Evolutionary conservation across 2,113 vertebrate species (phyloP).

Genomic region (Ammospiza caudacuta): DNA sequence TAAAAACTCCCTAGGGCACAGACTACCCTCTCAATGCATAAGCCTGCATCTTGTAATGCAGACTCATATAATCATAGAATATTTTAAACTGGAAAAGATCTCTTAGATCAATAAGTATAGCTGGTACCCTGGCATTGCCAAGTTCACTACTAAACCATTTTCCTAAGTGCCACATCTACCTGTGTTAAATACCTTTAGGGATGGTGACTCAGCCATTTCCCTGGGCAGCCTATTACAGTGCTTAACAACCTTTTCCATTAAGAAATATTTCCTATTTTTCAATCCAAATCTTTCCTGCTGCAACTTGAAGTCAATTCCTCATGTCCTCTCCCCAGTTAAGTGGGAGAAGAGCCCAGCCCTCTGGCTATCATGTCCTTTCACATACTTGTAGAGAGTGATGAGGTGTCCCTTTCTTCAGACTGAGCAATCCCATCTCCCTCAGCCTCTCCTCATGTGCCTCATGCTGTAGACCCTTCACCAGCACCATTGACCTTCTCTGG

Average conservation of each 20-base stretch:
- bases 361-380: rapidly evolving
- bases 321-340: neutral
- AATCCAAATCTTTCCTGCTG: neutral
- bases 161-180: neutral
- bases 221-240: too few relatives aligned
- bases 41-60: neutral
- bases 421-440: neutral
- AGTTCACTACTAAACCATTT: neutral
- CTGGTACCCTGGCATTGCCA: neutral
- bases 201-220: neutral
- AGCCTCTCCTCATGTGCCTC: neutral
- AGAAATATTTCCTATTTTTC: neutral
- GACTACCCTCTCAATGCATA: neutral
- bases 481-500: neutral
- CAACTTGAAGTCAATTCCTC: neutral
- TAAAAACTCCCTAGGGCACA: neutral
- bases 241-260: neutral
- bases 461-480: neutral
- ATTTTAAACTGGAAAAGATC: neutral
- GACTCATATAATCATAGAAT: neutral
- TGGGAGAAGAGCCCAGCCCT: neutral
- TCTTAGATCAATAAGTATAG: neutral
- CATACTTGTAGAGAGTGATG: too few relatives aligned
- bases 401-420: neutral
- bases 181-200: neutral